Evolutionary conservation across 2,888 invertebrate species (phyloP), one percentile per base, ranked within the genome.

Genomic region (Antitype chi): DNA sequence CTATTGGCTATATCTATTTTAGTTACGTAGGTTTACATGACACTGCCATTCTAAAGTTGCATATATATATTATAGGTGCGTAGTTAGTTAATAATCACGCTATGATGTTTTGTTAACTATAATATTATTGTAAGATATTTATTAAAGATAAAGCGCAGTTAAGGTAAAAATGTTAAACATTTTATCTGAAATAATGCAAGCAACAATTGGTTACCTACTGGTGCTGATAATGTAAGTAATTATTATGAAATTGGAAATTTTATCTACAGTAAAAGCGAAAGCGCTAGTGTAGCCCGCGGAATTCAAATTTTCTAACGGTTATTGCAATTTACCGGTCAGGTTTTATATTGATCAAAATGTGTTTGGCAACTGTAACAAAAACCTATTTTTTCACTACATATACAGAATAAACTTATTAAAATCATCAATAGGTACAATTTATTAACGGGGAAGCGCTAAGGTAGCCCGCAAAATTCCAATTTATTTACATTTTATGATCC

Each of bases 31-130:
- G 71, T 86, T 81, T 88, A 87, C 70, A 75, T 86, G 55, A 80
- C 80, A 94, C 94, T 94, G 94, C 94, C 94, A 93, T 93, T 92
- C 83, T 89, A 89, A 88, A 90, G 81, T 89, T 90, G 92, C 91
- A 88, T 87, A 85, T 78, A 85, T 78, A 81, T 13, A 80, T 78
- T 77, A 75, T 88, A 88, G 86, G 68, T 85, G 87, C 90, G 57
- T 88, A 88, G 85, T 85, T 88, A 88, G 84, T 85, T 68, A 76
- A 81, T 73, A 75, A 80, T 86, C 88, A 89, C 87, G 88, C 85
- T 88, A 80, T 74, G 28, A 76, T 60, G 13, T n/a, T n/a, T n/a
- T 75, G 49, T 74, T 81, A 76, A 70, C n/a, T 74, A 67, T 68
- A 70, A 78, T 57, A 52, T 68, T 74, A 82, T 80, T 80, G 52